These are phyloP conservation scores for Drosophila truncata DNA, from an alignment of 1,140 invertebrate genomes.

Conservation along the genomic window DNA sequence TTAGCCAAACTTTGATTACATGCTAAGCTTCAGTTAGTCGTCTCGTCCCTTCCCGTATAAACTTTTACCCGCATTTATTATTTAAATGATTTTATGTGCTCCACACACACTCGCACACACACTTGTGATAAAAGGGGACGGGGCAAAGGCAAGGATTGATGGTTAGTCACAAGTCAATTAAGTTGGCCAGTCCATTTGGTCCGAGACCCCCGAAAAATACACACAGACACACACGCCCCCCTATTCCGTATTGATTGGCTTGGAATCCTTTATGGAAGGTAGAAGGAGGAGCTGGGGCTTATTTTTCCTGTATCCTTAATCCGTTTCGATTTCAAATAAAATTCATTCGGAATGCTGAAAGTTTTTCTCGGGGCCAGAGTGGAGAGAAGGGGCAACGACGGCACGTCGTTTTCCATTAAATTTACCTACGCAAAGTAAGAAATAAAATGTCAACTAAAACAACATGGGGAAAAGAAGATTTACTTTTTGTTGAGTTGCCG, in stretches of 20 bases:
- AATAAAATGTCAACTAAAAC: conserved; percentile 74
- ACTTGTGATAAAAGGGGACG: conserved; percentile 13
- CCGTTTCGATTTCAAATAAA: conserved; percentile 82
- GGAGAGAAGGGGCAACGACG: background rate
- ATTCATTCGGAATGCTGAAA: conserved; percentile 64
- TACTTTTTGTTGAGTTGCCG: conserved; percentile 29
- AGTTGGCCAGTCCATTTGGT: conserved; percentile 55
- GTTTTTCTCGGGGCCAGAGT: conserved; percentile 4
- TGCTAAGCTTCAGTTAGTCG: conserved; percentile 43
- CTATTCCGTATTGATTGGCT: conserved; percentile 33
- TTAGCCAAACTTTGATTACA: conserved; percentile 67
- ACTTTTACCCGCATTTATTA: conserved; percentile 75
- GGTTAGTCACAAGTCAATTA: conserved; percentile 78
- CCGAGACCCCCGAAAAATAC: conserved; percentile 5
- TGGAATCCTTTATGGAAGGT: conserved; percentile 3
- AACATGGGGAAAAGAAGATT: conserved; percentile 37
- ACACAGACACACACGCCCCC: conserved; percentile 3
- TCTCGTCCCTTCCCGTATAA: conserved; percentile 43
- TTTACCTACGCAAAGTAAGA: conserved; percentile 72
- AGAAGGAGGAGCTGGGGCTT: conserved; percentile 4
- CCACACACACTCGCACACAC: conserved; percentile 4
- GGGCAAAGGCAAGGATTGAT: conserved; percentile 35
- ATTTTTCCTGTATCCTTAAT: conserved; percentile 50
- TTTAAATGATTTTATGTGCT: conserved; percentile 75
- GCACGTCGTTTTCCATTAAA: conserved; percentile 78